A percentile compares a stretch with the other conserved stretches of the same genome.
phyloP scores from a whole-genome alignment of 2,797 vertebrate genomes.

The Alectoris magna region DNA sequence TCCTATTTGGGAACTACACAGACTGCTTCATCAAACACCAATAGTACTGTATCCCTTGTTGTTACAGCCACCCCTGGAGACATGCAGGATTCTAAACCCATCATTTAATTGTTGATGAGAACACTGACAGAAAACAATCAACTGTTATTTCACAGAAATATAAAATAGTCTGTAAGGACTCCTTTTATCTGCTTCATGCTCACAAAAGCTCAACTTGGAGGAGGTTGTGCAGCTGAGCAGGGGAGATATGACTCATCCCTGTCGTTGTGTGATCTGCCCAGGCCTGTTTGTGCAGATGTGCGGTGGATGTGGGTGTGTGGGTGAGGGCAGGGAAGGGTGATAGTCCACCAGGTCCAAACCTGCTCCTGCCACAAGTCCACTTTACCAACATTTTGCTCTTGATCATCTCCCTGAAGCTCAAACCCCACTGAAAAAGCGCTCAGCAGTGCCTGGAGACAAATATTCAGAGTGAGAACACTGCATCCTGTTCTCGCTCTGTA shows the following conservation, averaged over 20 bases:
- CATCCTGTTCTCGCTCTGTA: neutral
- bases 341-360: neutral
- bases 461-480: neutral
- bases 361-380: neutral
- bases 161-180: neutral
- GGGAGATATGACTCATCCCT: slow-evolving; percentile 41
- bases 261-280: neutral
- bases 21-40: neutral
- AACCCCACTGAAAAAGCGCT: neutral
- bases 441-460: neutral
- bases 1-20: neutral
- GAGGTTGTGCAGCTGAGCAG: neutral
- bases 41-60: neutral
- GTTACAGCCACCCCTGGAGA: neutral
- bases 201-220: neutral
- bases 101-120: slow-evolving; percentile 1
- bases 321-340: neutral
- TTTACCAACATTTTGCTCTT: neutral
- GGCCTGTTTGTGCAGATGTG: neutral
- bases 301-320: neutral
- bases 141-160: neutral
- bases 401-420: neutral
- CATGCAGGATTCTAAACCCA: neutral
- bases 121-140: neutral
- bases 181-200: neutral